Percentiles rank a stretch among this genome's conserved stretches.
phyloP scores from a whole-genome alignment of 1,140 invertebrate genomes.

The Hyphantria cunea region DNA sequence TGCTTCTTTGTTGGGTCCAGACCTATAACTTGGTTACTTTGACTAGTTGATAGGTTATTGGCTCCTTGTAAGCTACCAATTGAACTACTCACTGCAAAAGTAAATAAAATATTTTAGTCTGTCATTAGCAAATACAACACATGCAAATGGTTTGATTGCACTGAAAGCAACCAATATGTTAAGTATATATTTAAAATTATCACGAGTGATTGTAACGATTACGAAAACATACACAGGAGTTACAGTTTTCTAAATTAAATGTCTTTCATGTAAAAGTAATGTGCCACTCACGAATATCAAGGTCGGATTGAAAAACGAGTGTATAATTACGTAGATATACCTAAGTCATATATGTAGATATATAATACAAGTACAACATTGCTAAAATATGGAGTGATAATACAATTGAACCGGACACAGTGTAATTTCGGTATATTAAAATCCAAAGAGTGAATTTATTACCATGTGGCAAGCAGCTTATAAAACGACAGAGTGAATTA shows the following conservation, averaged over 20 bases:
- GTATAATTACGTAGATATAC: slow-evolving; percentile 1
- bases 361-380: slow-evolving; percentile 11
- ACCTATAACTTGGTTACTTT: slow-evolving; percentile 49
- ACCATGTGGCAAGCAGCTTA: slow-evolving; percentile 6
- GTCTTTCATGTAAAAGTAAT: neutral
- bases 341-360: too few relatives aligned
- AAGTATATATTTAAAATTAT: too few relatives aligned
- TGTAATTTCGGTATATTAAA: slow-evolving; percentile 11
- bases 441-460: neutral
- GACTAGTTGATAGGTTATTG: slow-evolving; percentile 72
- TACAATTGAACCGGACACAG: slow-evolving; percentile 5
- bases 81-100: slow-evolving; percentile 71
- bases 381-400: slow-evolving; percentile 11
- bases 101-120: neutral
- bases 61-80: slow-evolving; percentile 64
- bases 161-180: too few relatives aligned
- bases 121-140: too few relatives aligned
- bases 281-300: slow-evolving; percentile 10
- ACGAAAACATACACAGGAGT: neutral
- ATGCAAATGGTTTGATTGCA: too few relatives aligned
- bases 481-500: neutral
- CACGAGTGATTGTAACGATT: too few relatives aligned
- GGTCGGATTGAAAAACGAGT: slow-evolving; percentile 7
- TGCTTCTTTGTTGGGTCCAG: slow-evolving; percentile 46
- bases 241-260: neutral